Evolutionary conservation across 1,140 invertebrate species (phyloP).

Genomic region (Pectinophora gossypiella): DNA sequence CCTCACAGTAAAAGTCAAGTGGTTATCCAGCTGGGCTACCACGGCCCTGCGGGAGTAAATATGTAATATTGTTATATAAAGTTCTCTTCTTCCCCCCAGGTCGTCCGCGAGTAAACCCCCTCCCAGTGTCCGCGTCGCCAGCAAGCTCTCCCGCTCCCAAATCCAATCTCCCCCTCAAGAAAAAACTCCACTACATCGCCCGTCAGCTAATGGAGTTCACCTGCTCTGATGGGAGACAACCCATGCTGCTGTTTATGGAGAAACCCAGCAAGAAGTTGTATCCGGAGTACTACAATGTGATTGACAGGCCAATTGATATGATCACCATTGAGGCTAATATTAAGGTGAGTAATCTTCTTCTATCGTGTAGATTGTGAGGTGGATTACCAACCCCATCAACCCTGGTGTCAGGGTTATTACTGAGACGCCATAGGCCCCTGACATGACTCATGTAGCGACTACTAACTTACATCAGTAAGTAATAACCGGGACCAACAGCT

Average conservation of each 20-base stretch:
- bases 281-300: constrained; percentile 97
- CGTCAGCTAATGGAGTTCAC: constrained; percentile 87
- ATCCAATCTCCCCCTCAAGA: constrained; percentile 81
- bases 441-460: too few relatives aligned
- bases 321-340: constrained; percentile 95
- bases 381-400: too few relatives aligned
- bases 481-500: too few relatives aligned
- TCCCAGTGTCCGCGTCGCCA: constrained; percentile 29
- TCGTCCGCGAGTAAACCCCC: constrained; percentile 47
- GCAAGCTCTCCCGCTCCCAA: constrained; percentile 71
- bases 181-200: constrained; percentile 83
- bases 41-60: background rate
- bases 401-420: too few relatives aligned
- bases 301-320: constrained; percentile 96
- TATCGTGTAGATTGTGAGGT: too few relatives aligned
- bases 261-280: constrained; percentile 97
- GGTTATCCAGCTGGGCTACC: too few relatives aligned
- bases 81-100: constrained; percentile 32
- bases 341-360: constrained; percentile 76
- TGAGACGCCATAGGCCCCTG: too few relatives aligned
- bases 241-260: constrained; percentile 96
- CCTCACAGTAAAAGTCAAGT: too few relatives aligned
- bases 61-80: constrained; percentile 2
- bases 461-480: too few relatives aligned
- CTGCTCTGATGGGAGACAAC: constrained; percentile 86